These are phyloP conservation scores for Pagrus major DNA, from an alignment of 2,113 vertebrate species.

Conservation along the genomic window DNA sequence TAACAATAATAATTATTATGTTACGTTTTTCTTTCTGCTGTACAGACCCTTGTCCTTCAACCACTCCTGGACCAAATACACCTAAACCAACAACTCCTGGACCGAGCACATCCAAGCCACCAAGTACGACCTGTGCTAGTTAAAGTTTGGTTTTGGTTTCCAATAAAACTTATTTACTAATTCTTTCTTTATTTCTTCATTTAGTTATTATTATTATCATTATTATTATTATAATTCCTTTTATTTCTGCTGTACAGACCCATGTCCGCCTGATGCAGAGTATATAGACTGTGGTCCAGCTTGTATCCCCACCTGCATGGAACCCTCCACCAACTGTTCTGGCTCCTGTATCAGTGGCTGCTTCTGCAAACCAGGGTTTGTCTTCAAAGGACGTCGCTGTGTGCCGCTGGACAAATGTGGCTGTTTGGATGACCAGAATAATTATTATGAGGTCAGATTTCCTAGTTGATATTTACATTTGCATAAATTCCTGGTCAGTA, in stretches of 20 bases:
- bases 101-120: slow-evolving; percentile 34
- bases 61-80: too few relatives aligned
- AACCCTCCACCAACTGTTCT: slow-evolving; percentile 81
- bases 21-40: too few relatives aligned
- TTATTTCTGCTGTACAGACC: slow-evolving; percentile 53
- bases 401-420: slow-evolving; percentile 83
- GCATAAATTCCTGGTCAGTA: not conserved
- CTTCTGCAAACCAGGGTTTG: slow-evolving; percentile 86
- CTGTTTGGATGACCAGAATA: slow-evolving; percentile 81
- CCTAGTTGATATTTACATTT: not conserved
- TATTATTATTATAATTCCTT: not conserved
- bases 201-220: too few relatives aligned
- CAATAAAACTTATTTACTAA: not conserved
- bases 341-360: slow-evolving; percentile 83
- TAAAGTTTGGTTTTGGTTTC: not conserved
- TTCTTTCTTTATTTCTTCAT: too few relatives aligned
- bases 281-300: slow-evolving; percentile 80
- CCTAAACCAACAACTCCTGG: not conserved
- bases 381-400: slow-evolving; percentile 80
- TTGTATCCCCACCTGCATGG: slow-evolving; percentile 80
- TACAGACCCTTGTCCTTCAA: too few relatives aligned
- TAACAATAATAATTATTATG: too few relatives aligned
- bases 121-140: slow-evolving; percentile 51
- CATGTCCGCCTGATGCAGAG: slow-evolving; percentile 79
- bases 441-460: slow-evolving; percentile 85